These are phyloP conservation scores for Lophura nycthemera DNA, from an alignment of 2,113 vertebrate species.

Conservation along the genomic window DNA sequence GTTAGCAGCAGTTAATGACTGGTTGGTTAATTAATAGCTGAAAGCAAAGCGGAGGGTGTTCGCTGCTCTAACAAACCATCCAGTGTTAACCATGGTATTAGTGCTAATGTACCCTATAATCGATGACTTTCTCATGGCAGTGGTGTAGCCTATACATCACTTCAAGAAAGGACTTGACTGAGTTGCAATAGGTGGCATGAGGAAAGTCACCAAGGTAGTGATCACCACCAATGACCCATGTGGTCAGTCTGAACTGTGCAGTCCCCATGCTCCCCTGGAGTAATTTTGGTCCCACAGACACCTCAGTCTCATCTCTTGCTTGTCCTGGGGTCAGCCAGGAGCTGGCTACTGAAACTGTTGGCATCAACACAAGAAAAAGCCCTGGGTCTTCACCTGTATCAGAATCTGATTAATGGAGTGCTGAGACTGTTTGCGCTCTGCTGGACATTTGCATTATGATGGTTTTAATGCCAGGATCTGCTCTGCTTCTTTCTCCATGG, in stretches of 20 bases:
- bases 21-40: conserved; percentile 84
- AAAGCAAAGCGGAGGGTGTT: conserved; percentile 81
- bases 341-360: neutral
- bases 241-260: neutral
- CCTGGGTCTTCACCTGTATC: neutral
- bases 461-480: conserved; percentile 4
- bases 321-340: accelerated
- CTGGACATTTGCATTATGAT: neutral
- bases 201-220: neutral
- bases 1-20: conserved; percentile 82
- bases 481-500: conserved; percentile 24
- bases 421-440: neutral
- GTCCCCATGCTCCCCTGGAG: accelerated
- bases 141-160: neutral
- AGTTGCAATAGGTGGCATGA: neutral
- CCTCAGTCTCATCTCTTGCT: neutral
- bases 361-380: neutral
- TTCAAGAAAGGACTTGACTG: conserved; percentile 14
- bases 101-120: conserved; percentile 57
- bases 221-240: neutral
- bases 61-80: conserved; percentile 59
- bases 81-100: conserved; percentile 58
- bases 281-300: accelerated
- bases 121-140: conserved; percentile 52
- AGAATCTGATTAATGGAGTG: neutral